Conservation (phyloP, 2,888 invertebrate genomes). For the Stegophylla sp. region DNA sequence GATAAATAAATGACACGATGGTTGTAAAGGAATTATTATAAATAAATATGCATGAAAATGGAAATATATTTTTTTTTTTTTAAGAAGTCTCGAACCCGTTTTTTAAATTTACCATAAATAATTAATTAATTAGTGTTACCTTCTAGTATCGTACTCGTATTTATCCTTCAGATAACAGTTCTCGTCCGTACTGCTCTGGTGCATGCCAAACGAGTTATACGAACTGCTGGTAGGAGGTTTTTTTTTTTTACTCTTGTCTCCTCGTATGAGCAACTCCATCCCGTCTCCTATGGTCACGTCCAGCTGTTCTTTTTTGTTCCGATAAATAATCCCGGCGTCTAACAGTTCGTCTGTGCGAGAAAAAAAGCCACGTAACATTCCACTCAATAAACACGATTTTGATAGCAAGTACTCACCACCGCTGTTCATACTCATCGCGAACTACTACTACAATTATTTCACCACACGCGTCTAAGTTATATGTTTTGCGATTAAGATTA, state of each 20-base stretch:
- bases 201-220: constrained; percentile 53
- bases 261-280: constrained; percentile 92
- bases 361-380: not conserved
- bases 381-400: too few species aligned
- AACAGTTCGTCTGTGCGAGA: constrained; percentile 72
- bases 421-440: constrained; percentile 38
- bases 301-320: constrained; percentile 86
- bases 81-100: too few species aligned
- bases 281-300: constrained; percentile 92
- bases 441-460: not conserved
- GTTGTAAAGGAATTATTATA: too few species aligned
- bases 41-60: too few species aligned
- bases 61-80: too few species aligned
- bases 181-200: constrained; percentile 50
- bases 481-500: not conserved
- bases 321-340: constrained; percentile 80
- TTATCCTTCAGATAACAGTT: constrained; percentile 72
- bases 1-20: too few species aligned
- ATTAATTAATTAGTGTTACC: constrained; percentile 64
- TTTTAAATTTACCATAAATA: too few species aligned
- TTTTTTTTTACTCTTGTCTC: constrained; percentile 66
- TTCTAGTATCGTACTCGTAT: constrained; percentile 67
- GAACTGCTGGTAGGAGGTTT: constrained; percentile 47
- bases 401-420: constrained; percentile 22
- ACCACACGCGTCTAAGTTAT: not conserved